Conservation (phyloP, 2,113 vertebrate genomes). For the Semnopithecus entellus region DNA sequence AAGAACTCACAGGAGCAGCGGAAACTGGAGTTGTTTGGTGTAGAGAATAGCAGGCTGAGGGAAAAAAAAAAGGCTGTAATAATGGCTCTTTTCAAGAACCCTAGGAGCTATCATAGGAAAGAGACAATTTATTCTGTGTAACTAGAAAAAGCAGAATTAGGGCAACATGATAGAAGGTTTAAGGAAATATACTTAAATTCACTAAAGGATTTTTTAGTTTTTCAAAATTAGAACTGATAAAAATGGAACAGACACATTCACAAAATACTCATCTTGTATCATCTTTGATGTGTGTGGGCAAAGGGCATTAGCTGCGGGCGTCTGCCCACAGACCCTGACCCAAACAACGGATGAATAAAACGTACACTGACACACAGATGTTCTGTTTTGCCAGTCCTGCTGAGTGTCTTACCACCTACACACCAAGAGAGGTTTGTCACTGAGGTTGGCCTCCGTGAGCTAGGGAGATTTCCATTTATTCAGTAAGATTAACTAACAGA, state of each 20-base stretch:
- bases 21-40: not conserved
- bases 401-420: too few species aligned
- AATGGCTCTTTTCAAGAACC: not conserved
- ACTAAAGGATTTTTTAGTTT: not conserved
- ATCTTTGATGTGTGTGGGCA: not conserved
- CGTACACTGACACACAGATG: too few species aligned
- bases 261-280: not conserved
- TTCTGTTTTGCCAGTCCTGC: too few species aligned
- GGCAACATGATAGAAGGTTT: not conserved
- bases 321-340: too few species aligned
- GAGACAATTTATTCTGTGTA: constrained; percentile 45
- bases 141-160: constrained; percentile 37
- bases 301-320: not conserved
- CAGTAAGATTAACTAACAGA: too few species aligned
- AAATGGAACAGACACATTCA: not conserved
- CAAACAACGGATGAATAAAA: too few species aligned
- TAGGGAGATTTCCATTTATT: too few species aligned
- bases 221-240: not conserved
- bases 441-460: too few species aligned
- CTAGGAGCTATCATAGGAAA: not conserved
- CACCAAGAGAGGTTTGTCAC: too few species aligned
- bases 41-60: not conserved
- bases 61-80: not conserved
- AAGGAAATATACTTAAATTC: constrained; percentile 1
- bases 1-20: not conserved